Evolutionary conservation across 30 jellyfish, hydroid and myxozoan species (phyloP), one percentile per base, ranked within the genome.

Genomic region (Sanderia malayensis): DNA sequence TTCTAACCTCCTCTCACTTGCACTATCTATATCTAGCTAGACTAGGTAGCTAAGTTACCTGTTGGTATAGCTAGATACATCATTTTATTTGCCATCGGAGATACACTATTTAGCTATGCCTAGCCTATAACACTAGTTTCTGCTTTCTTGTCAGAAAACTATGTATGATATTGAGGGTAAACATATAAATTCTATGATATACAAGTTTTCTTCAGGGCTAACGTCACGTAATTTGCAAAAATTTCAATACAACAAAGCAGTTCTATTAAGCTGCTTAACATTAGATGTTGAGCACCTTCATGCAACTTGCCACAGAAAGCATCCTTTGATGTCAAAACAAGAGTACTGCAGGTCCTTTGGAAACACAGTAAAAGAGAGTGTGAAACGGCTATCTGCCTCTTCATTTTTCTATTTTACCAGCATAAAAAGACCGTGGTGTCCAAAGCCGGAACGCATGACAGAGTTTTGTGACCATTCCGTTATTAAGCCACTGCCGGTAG

Each of bases 361-460:
- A 63, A 63, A 31, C 76, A 63, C 76, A 15, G 76, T 63, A 34
- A 63, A 63, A 31, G 76, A 63, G 31, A 63, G 76, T 31, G 76
- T 63, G 76, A 63, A 63, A 63, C 76, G 76, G 76, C 58, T 63
- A 63, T 63, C 76, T 26, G 31, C 76, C 59, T 63, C 76, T 10
- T 63, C 76, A 29, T 63, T 31, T 63, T 63, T 63, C 46, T 63
- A 27, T 63, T 63, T 67, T 13, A 67, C 80, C 2, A 67, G 66
- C 41, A 67, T 67, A 67, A 67, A 67, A 63, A 63, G n/a, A 26
- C 76, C 76, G 2, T 63, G 76, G 76, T 63, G 31, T 67, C 80
- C 80, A 21, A 67, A 45, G 80, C 80, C 80, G 37, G 67, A 67
- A 67, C 66, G 80, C 26, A 67, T 67, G 80, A 67, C 80, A 67